A percentile compares a stretch with the other conserved stretches of the same genome.
Conservation (phyloP, 2,888 invertebrate species). For the Aporophyla lueneburgensis region DNA sequence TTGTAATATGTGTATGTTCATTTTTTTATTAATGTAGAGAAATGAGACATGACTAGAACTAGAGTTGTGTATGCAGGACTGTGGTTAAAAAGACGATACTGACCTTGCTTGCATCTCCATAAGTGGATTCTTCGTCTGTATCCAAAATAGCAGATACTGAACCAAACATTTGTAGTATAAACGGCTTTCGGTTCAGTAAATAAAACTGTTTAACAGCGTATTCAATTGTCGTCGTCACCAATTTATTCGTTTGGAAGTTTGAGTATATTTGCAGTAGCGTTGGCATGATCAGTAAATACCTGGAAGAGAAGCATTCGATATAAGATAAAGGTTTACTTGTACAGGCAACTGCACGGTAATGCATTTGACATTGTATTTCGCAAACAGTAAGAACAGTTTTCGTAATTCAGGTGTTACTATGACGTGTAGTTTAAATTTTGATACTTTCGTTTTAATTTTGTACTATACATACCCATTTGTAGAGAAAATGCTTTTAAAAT, state of each 20-base stretch:
- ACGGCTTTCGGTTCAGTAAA: constrained; percentile 99
- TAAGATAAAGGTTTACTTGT: neutral
- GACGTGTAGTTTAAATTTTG: too few species aligned
- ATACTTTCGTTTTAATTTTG: too few species aligned
- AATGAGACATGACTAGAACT: neutral
- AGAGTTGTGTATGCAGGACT: too few species aligned
- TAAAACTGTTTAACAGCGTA: constrained; percentile 99
- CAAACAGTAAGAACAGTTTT: neutral
- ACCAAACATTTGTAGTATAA: constrained; percentile 99
- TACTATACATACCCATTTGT: constrained; percentile 95
- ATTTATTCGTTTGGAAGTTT: constrained; percentile 98
- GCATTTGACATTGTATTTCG: neutral
- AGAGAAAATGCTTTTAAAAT: constrained; percentile 99
- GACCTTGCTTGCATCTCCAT: constrained; percentile 98
- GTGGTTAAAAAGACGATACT: constrained; percentile 51
- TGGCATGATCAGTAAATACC: constrained; percentile 99
- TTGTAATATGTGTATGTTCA: neutral
- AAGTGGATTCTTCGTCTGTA: constrained; percentile 96
- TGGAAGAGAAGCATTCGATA: constrained; percentile 74
- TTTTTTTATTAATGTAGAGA: neutral
- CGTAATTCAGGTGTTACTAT: neutral
- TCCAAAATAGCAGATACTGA: constrained; percentile 99
- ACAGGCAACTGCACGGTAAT: neutral
- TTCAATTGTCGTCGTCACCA: constrained; percentile 98
- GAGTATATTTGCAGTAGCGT: constrained; percentile 99